These are phyloP conservation scores for Callithrix jacchus DNA, from an alignment of 2,113 vertebrate species.

Conservation along the genomic window DNA sequence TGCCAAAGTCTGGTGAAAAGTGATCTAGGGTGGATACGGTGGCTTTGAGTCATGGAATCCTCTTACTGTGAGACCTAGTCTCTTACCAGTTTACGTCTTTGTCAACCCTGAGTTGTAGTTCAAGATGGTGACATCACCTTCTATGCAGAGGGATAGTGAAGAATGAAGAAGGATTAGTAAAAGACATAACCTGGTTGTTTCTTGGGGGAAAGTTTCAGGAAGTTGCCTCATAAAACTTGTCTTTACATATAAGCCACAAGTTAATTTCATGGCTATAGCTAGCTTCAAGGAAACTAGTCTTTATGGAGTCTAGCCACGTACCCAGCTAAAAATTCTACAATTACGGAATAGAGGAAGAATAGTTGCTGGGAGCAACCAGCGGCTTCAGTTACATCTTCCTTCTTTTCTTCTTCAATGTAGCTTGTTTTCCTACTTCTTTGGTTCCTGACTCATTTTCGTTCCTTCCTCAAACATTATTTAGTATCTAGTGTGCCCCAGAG, in stretches of 20 bases:
- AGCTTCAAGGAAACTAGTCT: neutral
- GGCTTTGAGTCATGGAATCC: neutral
- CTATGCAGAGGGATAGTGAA: neutral
- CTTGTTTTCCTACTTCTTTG: neutral
- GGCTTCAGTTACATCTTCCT: neutral
- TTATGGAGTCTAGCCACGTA: neutral
- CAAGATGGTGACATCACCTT: neutral
- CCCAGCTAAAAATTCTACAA: neutral
- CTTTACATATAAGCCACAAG: neutral
- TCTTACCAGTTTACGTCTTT: neutral
- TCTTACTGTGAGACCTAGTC: neutral
- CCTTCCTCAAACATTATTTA: constrained; percentile 32
- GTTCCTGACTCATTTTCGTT: neutral
- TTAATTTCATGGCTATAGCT: neutral
- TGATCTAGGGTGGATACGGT: neutral
- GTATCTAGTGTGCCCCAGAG: neutral
- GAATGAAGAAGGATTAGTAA: neutral
- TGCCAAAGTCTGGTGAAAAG: neutral
- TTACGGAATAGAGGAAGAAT: neutral
- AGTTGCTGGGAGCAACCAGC: neutral
- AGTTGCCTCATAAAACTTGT: neutral
- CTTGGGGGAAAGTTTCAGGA: neutral
- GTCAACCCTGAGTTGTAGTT: neutral
- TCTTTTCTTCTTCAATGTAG: neutral
- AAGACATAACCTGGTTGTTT: neutral